phyloP scores from a whole-genome alignment of 37 sponge, comb jelly and placozoan genomes.

The Halichondria panicea region DNA sequence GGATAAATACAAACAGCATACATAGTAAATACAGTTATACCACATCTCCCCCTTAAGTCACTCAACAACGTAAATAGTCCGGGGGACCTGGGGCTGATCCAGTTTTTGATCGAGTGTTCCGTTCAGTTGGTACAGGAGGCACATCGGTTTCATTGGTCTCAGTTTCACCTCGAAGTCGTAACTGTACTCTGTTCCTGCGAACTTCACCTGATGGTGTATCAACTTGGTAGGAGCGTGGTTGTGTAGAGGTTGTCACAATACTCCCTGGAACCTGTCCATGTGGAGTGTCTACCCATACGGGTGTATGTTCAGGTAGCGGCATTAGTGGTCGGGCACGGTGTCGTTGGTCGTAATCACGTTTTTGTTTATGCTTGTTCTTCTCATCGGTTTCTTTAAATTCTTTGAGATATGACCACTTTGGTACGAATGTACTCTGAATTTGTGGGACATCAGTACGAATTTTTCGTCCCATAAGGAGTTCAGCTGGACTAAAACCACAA shows the following conservation, averaged over 20 bases:
- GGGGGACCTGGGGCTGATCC: too few relatives aligned
- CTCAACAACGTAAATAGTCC: too few relatives aligned
- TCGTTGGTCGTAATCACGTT: conserved; percentile 18
- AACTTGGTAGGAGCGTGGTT: conserved; percentile 41
- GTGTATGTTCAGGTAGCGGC: conserved; percentile 1
- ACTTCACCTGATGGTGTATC: conserved; percentile 36
- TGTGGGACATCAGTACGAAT: conserved; percentile 28
- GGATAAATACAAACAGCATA: too few relatives aligned
- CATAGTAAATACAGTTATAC: too few relatives aligned
- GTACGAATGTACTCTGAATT: not conserved
- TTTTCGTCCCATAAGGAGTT: conserved; percentile 52
- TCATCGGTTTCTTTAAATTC: conserved; percentile 4
- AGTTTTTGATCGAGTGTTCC: too few relatives aligned
- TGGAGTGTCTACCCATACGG: conserved; percentile 35
- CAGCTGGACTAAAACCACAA: conserved; percentile 28
- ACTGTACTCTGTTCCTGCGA: conserved; percentile 18
- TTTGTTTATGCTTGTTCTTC: conserved; percentile 21
- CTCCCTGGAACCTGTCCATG: not conserved
- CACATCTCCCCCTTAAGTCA: too few relatives aligned
- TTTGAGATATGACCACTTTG: conserved; percentile 38
- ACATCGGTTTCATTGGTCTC: too few relatives aligned
- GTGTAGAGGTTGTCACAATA: not conserved
- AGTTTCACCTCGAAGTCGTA: too few relatives aligned
- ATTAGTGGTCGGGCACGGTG: conserved; percentile 10
- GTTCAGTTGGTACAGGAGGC: too few relatives aligned